Evolutionary conservation across 2,797 vertebrate genomes (phyloP).

Genomic region (Kryptopterus vitreolus): DNA sequence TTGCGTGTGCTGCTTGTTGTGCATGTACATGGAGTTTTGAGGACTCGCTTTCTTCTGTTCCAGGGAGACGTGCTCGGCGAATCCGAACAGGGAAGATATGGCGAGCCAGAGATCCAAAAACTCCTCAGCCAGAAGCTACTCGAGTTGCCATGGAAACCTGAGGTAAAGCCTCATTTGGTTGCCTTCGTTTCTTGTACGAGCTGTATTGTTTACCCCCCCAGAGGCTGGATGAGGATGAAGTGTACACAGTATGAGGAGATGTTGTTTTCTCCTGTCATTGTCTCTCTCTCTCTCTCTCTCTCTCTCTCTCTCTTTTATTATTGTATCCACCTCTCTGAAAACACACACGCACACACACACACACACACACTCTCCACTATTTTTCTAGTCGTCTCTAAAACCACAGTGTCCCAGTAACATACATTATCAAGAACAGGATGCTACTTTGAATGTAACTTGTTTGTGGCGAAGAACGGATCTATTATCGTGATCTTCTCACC

Average conservation of each 20-base stretch:
- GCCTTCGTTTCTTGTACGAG: slow-evolving; percentile 24
- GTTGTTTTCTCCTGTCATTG: background rate
- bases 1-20: background rate
- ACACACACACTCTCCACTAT: background rate
- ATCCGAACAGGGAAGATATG: slow-evolving; percentile 47
- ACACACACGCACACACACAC: too few relatives aligned
- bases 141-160: slow-evolving; percentile 65
- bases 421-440: background rate
- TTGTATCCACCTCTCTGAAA: background rate
- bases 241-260: slow-evolving; percentile 5
- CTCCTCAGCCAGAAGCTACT: slow-evolving; percentile 59
- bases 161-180: slow-evolving; percentile 58
- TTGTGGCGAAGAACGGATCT: background rate
- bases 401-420: background rate
- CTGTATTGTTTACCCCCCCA: slow-evolving; percentile 9
- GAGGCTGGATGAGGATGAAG: slow-evolving; percentile 3
- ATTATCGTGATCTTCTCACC: too few relatives aligned
- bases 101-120: slow-evolving; percentile 50
- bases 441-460: background rate
- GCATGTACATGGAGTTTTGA: background rate
- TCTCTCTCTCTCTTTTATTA: background rate
- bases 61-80: slow-evolving; percentile 53
- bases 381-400: background rate
- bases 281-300: background rate
- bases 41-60: slow-evolving; percentile 43